phyloP scores from a whole-genome alignment of 2,113 vertebrate species.

The Gavialis gangeticus region DNA sequence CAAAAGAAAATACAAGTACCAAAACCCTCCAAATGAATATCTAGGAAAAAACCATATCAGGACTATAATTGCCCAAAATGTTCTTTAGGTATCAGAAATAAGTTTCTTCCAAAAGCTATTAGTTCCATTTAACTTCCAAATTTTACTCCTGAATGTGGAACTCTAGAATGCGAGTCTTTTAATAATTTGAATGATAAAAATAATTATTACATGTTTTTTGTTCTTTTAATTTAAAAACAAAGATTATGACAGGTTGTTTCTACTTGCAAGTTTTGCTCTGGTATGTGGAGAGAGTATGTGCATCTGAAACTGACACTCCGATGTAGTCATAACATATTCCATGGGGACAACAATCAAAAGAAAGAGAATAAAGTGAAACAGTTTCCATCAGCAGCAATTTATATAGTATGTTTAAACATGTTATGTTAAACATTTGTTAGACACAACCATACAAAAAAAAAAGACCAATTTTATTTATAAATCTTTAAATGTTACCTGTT shows the following conservation, averaged over 20 bases:
- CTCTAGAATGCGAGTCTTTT: not conserved
- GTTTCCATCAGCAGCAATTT: not conserved
- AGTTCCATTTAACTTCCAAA: not conserved
- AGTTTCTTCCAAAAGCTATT: not conserved
- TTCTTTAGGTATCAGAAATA: not conserved
- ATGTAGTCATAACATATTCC: not conserved
- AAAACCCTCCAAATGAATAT: not conserved
- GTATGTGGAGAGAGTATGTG: not conserved
- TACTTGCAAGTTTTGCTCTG: not conserved
- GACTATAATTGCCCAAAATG: not conserved
- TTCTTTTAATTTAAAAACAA: not conserved
- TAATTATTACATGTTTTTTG: not conserved
- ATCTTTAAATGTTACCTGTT: constrained; percentile 86
- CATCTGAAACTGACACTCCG: not conserved
- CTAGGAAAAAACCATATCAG: not conserved
- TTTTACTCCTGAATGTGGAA: not conserved
- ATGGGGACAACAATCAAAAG: not conserved
- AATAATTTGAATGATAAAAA: not conserved
- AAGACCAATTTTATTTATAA: not conserved
- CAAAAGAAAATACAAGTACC: not conserved
- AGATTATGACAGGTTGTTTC: not conserved
- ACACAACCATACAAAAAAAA: not conserved
- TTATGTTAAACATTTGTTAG: not conserved
- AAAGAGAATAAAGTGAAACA: not conserved
- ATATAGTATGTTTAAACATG: not conserved